Base-by-base conservation (phyloP, 2,113 vertebrate genomes). In the Caracal caracal region DNA sequence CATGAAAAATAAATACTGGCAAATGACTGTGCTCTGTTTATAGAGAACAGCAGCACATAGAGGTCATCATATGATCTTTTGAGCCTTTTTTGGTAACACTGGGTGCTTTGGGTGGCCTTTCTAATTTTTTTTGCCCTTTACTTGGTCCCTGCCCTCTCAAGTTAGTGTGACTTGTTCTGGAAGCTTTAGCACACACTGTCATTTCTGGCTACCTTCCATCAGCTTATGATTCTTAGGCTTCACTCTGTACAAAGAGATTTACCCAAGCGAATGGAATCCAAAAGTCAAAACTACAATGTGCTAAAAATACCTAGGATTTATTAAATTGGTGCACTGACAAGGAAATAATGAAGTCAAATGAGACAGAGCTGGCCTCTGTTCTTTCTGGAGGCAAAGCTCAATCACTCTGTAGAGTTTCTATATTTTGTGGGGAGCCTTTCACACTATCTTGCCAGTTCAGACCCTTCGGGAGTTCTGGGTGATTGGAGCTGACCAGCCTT, bases 1-100 rank as follows among this genome's bases (percentile, higher is more conserved):
- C 49, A 84, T 51, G 40, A 82, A 82, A 96, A 85, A 53, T 81
- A 94, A 93, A 78, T 95, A 89, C 37, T 84, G 7, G 10, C 68
- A 82, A 91, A 53, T 81, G 11, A 61, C 28, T 53, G 1, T 35
- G 3, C 49, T 88, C 56, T 37, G 10, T 53, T 70, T 87, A 35
- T 61, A 61, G 26, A 37, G 94, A 76, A 59, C 4, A 56, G 26
- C 20, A 76, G 43, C 24, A 89, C 10, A 35, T 11, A 13, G 16
- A 68, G 28, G 76, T 68, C 33, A 1, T 53, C 43, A 61, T 80
- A 26, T 61, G 68, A 35, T 47, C 35, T 91, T 71, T 66, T 70
- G 47, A 88, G 61, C 3, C 26, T 73, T 81, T 66, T 93, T 82
- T 35, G 16, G 28, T 76, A 49, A 13, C 20, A 26, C 2, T 80